Percentiles rank a stretch among this genome's conserved stretches.
Conservation (phyloP, 2,113 vertebrate species). For the Bettongia penicillata region DNA sequence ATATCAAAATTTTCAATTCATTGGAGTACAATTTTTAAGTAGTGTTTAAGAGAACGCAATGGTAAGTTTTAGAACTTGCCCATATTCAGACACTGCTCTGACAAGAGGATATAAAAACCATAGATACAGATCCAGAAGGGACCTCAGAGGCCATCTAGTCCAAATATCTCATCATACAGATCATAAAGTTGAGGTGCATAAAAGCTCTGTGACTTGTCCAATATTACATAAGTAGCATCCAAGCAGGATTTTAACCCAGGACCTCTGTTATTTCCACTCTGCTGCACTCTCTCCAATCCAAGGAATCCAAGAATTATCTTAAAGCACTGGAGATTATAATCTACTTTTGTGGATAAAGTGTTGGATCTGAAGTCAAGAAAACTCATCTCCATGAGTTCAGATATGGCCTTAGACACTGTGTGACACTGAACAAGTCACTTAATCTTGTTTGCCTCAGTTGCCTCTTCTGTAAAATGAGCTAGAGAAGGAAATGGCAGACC, state of each 20-base stretch:
- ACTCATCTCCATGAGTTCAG: background rate
- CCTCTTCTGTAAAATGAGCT: background rate
- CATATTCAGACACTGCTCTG: slow-evolving; percentile 56
- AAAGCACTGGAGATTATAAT: slow-evolving; percentile 33
- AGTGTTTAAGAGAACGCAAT: slow-evolving; percentile 57
- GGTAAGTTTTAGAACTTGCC: slow-evolving; percentile 46
- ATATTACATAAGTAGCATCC: background rate
- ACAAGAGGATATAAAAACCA: slow-evolving; percentile 63
- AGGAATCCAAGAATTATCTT: slow-evolving; percentile 60
- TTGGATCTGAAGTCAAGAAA: background rate
- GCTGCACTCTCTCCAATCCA: too few relatives aligned
- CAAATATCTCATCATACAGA: background rate
- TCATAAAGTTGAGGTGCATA: background rate
- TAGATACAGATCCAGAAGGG: background rate
- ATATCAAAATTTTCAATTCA: slow-evolving; percentile 55
- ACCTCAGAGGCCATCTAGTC: background rate
- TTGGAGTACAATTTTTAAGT: slow-evolving; percentile 53
- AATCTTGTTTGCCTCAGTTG: background rate
- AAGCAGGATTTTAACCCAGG: background rate
- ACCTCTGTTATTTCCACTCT: background rate
- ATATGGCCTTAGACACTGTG: background rate
- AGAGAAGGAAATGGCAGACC: background rate
- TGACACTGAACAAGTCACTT: background rate
- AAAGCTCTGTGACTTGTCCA: background rate
- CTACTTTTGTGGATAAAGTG: background rate